Base-by-base conservation (phyloP, 2,888 invertebrate genomes). In the Chalcis sispes region DNA sequence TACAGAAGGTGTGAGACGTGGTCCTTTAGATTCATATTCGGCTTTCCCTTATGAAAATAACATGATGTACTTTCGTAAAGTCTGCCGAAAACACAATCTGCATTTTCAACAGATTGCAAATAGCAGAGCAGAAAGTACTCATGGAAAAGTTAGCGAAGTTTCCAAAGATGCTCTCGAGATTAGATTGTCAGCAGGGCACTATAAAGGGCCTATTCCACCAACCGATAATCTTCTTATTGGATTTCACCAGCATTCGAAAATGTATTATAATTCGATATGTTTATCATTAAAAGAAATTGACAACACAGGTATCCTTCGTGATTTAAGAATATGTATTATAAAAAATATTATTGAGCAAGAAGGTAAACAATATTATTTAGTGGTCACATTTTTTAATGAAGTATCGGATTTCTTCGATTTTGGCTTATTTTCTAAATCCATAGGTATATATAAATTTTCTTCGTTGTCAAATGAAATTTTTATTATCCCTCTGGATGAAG, bases 21-120 rank as follows among this genome's bases (percentile, higher is more conserved):
- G 75, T 3, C 29, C 65, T 7, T 54, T 78, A n/a, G 78, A 74
- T n/a, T n/a, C n/a, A n/a, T n/a, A n/a, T n/a, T n/a, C n/a, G n/a
- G n/a, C n/a, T n/a, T n/a, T n/a, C 69, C 73, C 64, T 0, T 73
- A 64, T 58, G 77, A 73, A 36, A 77, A 77, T 20, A 77, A 73
- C 36, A 73, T 77, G 52, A 67, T 13, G 48, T 71, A 40, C 1
- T 66, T 75, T 27, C 36, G 56, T 4, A 70, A 61, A 42, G 23
- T 4, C 20, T 61, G 52, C 61, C 59, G 70, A n/a, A 75, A 69
- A 10, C 32, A 40, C 0, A 13, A 46, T 36, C 18, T n/a, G 8
- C 59, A 61, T 71, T 48, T 75, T 3, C 70, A 75, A 64, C 56
- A 75, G 46, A 67, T 75, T 42, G 46, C 42, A 5, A 23, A 50